These are phyloP conservation scores for Tachycineta bicolor DNA, from an alignment of 2,113 vertebrate genomes.

Conservation along the genomic window DNA sequence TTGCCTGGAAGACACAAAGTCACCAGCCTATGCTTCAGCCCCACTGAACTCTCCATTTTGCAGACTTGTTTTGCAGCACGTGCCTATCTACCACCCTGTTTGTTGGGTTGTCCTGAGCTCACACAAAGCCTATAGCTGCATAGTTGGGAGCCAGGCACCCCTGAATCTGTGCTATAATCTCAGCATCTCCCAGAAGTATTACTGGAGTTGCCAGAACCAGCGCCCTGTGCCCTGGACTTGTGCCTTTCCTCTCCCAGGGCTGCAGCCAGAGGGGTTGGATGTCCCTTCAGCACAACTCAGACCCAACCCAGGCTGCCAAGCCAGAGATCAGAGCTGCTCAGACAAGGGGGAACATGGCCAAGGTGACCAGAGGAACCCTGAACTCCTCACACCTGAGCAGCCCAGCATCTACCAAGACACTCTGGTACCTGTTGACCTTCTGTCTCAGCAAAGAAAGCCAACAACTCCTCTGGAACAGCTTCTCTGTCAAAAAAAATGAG, in stretches of 20 bases:
- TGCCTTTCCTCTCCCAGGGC: not conserved
- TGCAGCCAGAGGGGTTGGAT: not conserved
- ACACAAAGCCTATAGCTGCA: not conserved
- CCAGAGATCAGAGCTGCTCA: not conserved
- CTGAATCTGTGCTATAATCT: not conserved
- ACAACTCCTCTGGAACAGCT: not conserved
- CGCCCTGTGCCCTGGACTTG: no score
- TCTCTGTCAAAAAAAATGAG: not conserved
- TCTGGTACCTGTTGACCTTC: not conserved
- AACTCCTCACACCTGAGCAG: not conserved
- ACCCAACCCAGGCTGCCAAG: not conserved
- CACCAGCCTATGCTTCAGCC: not conserved
- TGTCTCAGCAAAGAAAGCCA: not conserved
- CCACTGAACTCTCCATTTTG: not conserved
- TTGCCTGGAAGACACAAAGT: not conserved
- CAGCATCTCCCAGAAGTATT: not conserved
- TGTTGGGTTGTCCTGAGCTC: not conserved
- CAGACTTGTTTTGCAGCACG: not conserved
- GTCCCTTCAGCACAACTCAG: not conserved
- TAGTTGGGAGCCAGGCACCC: accelerated
- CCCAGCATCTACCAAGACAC: not conserved
- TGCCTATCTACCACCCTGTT: not conserved
- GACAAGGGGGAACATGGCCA: not conserved
- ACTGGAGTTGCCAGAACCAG: not conserved
- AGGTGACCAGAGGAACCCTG: not conserved